Conservation (phyloP, 2,888 invertebrate genomes). For the Nomada flava region DNA sequence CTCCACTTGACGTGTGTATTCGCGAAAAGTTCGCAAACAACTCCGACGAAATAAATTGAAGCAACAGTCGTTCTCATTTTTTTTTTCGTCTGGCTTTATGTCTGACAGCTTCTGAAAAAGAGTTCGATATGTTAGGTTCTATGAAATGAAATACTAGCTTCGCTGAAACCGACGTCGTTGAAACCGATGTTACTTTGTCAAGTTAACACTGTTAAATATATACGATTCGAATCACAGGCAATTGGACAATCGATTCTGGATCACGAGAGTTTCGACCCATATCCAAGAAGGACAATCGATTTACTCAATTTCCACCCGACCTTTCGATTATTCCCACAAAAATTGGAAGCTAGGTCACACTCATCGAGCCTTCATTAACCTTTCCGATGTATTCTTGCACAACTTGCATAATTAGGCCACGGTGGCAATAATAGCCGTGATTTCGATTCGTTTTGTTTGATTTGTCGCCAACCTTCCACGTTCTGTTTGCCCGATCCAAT, state of each 20-base stretch:
- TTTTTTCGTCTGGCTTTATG: not conserved
- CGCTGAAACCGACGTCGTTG: too few relatives aligned
- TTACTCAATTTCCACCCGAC: conserved; percentile 24
- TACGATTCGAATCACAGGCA: conserved; percentile 5
- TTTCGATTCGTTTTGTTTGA: not conserved
- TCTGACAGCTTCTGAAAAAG: not conserved
- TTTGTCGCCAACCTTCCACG: not conserved
- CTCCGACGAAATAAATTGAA: conserved; percentile 10
- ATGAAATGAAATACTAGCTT: not conserved
- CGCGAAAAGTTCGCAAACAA: not conserved
- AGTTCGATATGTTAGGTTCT: not conserved
- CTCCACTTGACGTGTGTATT: not conserved
- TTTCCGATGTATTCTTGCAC: conserved; percentile 22
- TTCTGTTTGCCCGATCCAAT: not conserved
- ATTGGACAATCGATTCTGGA: not conserved
- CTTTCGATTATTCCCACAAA: conserved; percentile 17
- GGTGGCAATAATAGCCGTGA: conserved; percentile 20
- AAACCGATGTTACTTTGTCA: too few relatives aligned
- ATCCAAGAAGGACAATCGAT: conserved; percentile 15
- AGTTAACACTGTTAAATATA: too few relatives aligned
- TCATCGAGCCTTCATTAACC: conserved; percentile 16
- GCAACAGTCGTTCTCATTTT: not conserved
- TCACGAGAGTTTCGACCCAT: conserved; percentile 5
- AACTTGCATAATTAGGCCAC: conserved; percentile 32
- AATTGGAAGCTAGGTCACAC: conserved; percentile 16